Percentiles rank a stretch among this genome's conserved stretches.
phyloP scores from a whole-genome alignment of 2,888 invertebrate genomes.

The Caradrina clavipalpis region DNA sequence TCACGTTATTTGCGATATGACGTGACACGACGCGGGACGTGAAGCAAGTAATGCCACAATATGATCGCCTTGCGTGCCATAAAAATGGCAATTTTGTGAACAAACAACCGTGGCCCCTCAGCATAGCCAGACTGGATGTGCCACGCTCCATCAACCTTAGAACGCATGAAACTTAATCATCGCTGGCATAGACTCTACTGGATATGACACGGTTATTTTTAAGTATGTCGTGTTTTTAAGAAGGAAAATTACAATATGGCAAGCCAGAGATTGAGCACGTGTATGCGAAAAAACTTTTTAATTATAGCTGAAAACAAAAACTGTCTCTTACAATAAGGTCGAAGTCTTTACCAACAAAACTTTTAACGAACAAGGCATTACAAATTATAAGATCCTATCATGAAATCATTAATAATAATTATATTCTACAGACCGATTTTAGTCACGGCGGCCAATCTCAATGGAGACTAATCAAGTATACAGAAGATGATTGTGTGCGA shows the following conservation, averaged over 20 bases:
- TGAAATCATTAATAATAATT: too few species aligned
- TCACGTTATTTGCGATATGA: conserved; percentile 59
- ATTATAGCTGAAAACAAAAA: too few species aligned
- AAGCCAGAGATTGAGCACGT: neutral
- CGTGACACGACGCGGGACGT: conserved; percentile 62
- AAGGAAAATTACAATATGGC: neutral
- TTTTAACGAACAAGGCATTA: too few species aligned
- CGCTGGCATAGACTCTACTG: conserved; percentile 62
- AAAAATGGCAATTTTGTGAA: conserved; percentile 82
- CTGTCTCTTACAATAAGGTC: too few species aligned
- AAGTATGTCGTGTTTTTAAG: neutral
- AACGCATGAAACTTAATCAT: conserved; percentile 77
- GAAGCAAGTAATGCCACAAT: conserved; percentile 72
- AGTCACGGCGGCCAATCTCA: too few species aligned
- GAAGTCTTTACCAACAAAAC: too few species aligned
- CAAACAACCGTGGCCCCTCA: conserved; percentile 76
- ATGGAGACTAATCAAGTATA: too few species aligned
- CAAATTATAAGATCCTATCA: neutral
- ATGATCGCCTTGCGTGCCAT: conserved; percentile 73
- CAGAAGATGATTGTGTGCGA: too few species aligned
- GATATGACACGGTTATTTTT: conserved; percentile 28
- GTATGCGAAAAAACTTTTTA: neutral
- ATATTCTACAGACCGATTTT: too few species aligned
- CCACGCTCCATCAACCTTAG: conserved; percentile 76
- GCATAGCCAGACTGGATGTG: conserved; percentile 61